phyloP scores from a whole-genome alignment of 2,888 invertebrate species.

The Petrolisthes cinctipes region DNA sequence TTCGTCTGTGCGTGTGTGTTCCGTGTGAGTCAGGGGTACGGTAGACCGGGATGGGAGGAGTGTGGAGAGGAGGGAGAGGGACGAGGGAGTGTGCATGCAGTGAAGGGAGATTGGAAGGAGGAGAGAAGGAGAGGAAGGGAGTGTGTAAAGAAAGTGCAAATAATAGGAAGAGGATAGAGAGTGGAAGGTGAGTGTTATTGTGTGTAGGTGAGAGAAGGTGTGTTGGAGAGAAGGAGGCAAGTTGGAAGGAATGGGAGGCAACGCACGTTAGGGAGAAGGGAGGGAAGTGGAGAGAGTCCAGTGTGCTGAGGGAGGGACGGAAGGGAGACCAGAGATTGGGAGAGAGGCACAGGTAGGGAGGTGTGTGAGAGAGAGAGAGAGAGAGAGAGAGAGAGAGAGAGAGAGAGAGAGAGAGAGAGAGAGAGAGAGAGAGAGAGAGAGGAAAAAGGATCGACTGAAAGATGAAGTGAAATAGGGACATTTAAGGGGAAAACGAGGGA shows the following conservation, averaged over 20 bases:
- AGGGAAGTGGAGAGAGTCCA: background rate
- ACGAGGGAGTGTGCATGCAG: background rate
- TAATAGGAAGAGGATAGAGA: background rate
- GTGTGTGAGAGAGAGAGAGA: background rate
- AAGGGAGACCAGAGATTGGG: background rate
- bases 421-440: background rate
- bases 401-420: background rate
- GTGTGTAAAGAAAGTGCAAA: background rate
- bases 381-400: background rate
- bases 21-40: background rate
- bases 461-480: background rate
- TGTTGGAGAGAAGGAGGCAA: background rate
- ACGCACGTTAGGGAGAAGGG: background rate
- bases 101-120: background rate
- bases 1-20: background rate
- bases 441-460: too few relatives aligned
- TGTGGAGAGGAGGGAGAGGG: background rate
- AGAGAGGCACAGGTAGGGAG: background rate
- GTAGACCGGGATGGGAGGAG: background rate
- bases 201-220: background rate
- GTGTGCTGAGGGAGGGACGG: background rate
- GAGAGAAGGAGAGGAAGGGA: background rate
- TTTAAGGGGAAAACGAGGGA: background rate
- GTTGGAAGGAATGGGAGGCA: background rate
- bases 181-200: background rate